Evolutionary conservation across 2,797 vertebrate species (phyloP).

Genomic region (Carcharodon carcharias): DNA sequence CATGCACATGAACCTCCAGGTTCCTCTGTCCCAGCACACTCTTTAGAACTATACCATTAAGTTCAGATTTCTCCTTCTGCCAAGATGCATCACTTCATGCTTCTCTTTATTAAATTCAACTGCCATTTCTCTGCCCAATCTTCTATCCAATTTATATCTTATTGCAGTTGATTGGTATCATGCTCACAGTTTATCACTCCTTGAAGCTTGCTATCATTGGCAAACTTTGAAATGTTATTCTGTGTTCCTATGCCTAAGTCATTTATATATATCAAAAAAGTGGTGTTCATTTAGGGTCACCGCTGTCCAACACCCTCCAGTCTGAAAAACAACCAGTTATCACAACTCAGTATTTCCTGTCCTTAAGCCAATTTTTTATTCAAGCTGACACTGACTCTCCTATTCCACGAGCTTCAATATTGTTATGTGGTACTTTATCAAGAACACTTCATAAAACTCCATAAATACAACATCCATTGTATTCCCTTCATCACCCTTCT

Average conservation of each 20-base stretch:
- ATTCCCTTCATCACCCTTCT: not conserved
- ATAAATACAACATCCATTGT: not conserved
- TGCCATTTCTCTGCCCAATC: not conserved
- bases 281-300: no score
- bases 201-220: not conserved
- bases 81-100: not conserved
- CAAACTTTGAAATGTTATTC: not conserved
- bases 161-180: not conserved
- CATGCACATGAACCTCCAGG: not conserved
- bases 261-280: not conserved
- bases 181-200: not conserved
- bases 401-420: no score
- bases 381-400: not conserved
- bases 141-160: not conserved
- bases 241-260: not conserved
- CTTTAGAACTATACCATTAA: not conserved
- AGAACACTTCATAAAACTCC: not conserved
- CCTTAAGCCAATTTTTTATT: not conserved
- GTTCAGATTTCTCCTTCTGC: not conserved
- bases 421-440: not conserved
- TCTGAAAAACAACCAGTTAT: not conserved
- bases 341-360: not conserved
- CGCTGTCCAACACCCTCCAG: not conserved
- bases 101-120: not conserved
- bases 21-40: not conserved